A percentile compares a stretch with the other conserved stretches of the same genome.
phyloP scores from a whole-genome alignment of 23 tunicate genomes.

The Styela clava region DNA sequence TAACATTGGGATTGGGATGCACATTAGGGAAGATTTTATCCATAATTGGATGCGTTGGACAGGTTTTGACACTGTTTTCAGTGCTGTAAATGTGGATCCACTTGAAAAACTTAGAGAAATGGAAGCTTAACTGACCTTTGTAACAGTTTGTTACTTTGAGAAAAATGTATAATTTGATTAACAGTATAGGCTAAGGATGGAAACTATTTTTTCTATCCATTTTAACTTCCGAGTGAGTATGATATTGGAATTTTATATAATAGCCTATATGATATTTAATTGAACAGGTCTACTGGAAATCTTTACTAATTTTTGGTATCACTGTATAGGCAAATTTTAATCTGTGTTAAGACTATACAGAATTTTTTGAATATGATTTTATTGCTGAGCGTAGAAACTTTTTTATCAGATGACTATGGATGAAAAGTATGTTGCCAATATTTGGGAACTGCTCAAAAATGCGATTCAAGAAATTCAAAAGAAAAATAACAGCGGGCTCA shows the following conservation, averaged over 20 bases:
- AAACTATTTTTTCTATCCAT: not conserved
- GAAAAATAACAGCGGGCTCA: slow-evolving; percentile 95
- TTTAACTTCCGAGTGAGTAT: slow-evolving; percentile 11
- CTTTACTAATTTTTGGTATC: no score
- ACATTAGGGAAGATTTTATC: no score
- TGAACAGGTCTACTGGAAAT: no score
- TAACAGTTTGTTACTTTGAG: not conserved
- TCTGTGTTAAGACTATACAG: not conserved
- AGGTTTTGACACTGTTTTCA: no score
- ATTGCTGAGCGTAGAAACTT: not conserved
- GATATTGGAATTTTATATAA: no score
- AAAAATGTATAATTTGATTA: not conserved
- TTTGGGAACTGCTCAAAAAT: slow-evolving; percentile 90
- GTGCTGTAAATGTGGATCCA: no score
- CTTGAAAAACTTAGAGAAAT: not conserved
- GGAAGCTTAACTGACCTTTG: not conserved
- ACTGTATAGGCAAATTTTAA: no score
- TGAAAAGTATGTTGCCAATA: slow-evolving; percentile 91
- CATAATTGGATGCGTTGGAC: no score
- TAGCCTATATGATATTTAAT: no score
- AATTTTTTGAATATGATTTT: not conserved
- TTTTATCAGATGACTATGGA: slow-evolving; percentile 82
- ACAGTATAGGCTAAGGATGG: not conserved
- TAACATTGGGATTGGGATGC: not conserved
- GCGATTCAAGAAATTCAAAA: slow-evolving; percentile 99